Conservation (phyloP, 2,797 vertebrate species). For the Threskiornis aethiopicus region DNA sequence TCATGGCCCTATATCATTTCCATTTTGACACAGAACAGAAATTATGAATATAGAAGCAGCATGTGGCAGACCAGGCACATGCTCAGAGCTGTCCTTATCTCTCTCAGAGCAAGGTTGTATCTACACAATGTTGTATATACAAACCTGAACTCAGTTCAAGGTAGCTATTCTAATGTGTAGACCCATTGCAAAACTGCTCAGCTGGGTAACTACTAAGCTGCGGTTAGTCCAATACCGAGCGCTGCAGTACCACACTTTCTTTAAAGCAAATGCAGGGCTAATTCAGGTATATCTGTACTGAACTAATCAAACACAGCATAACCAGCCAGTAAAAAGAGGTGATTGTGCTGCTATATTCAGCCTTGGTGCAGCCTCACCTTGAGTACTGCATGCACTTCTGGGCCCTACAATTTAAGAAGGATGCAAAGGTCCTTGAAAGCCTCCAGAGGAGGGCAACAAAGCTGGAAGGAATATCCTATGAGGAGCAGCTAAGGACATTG, state of each 20-base stretch:
- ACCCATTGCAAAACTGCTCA: neutral
- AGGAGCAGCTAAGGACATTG: neutral
- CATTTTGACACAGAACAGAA: neutral
- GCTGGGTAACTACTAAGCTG: neutral
- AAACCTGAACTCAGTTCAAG: neutral
- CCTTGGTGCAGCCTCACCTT: rapidly evolving
- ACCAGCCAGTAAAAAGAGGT: neutral
- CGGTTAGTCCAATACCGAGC: neutral
- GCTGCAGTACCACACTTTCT: neutral
- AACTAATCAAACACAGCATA: neutral
- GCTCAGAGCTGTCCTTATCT: neutral
- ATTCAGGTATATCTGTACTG: neutral
- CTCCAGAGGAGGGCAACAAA: neutral
- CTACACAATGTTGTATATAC: neutral
- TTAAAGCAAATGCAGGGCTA: neutral
- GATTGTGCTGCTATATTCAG: rapidly evolving
- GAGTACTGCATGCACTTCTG: neutral
- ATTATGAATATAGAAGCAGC: neutral
- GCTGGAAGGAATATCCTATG: neutral
- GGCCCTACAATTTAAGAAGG: neutral
- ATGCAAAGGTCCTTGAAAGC: neutral
- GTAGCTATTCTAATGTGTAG: neutral
- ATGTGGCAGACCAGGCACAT: neutral
- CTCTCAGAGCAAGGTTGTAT: neutral
- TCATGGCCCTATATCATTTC: neutral